Conservation (phyloP, 2,797 vertebrate species). For the Chrysocyon brachyurus region DNA sequence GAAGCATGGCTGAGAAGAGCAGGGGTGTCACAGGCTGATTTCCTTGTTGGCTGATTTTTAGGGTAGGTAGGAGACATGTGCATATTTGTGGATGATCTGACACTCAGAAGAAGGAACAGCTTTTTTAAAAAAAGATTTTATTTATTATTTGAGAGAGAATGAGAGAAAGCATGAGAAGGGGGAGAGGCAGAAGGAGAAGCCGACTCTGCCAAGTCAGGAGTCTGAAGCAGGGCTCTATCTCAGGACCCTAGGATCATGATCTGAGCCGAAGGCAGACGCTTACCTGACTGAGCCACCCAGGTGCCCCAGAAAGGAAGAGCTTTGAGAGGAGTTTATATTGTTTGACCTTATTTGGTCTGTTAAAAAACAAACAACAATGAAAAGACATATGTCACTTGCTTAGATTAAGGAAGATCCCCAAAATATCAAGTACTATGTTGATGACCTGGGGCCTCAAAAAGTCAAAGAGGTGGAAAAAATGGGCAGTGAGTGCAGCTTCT, state of each 20-base stretch:
- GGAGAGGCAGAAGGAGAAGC: too few relatives aligned
- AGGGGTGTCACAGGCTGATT: neutral
- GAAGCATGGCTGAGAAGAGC: neutral
- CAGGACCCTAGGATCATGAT: too few relatives aligned
- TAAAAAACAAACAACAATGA: neutral
- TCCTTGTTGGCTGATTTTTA: neutral
- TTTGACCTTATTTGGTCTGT: neutral
- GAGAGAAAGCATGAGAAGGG: too few relatives aligned
- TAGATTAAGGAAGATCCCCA: neutral
- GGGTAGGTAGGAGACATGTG: neutral
- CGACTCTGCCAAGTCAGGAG: too few relatives aligned
- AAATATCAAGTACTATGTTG: neutral
- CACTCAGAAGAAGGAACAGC: neutral
- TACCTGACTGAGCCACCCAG: too few relatives aligned
- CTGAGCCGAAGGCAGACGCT: too few relatives aligned
- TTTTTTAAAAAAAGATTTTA: neutral
- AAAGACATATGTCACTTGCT: neutral
- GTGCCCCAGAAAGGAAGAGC: neutral
- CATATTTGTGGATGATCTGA: neutral
- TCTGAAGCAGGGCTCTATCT: too few relatives aligned
- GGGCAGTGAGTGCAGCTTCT: neutral
- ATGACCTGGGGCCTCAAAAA: neutral
- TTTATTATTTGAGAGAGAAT: too few relatives aligned
- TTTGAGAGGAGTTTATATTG: neutral
- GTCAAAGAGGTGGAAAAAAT: neutral